These are phyloP conservation scores for Melanostigma gelatinosum DNA, from an alignment of 2,113 vertebrate species.

Conservation along the genomic window DNA sequence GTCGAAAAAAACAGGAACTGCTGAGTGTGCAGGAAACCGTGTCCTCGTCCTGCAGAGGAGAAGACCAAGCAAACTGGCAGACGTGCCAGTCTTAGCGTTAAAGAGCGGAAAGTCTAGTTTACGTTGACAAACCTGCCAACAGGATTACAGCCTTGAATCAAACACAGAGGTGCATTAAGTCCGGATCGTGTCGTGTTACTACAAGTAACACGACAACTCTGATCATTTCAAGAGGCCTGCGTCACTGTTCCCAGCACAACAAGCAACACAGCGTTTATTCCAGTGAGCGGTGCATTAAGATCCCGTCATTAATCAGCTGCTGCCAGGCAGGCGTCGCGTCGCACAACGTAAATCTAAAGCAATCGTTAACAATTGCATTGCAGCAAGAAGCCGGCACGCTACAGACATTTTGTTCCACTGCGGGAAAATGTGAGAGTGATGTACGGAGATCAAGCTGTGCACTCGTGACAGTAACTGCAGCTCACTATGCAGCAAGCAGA, in stretches of 20 bases:
- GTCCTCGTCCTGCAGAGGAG: neutral
- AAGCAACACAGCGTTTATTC: neutral
- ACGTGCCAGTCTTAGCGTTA: neutral
- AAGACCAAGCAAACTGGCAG: conserved; percentile 4
- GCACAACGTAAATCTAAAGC: neutral
- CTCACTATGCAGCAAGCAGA: too few species aligned
- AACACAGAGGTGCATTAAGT: neutral
- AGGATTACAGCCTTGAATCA: neutral
- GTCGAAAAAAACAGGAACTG: conserved; percentile 73
- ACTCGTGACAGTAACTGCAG: neutral
- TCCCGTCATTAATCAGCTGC: neutral
- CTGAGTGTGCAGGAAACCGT: neutral
- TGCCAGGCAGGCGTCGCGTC: neutral
- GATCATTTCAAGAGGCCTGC: neutral
- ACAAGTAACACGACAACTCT: neutral
- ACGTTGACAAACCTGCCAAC: neutral
- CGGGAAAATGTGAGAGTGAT: neutral
- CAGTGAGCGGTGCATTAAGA: neutral
- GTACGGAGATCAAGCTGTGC: neutral
- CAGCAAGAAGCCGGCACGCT: neutral
- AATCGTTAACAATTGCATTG: too few species aligned
- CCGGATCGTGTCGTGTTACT: neutral
- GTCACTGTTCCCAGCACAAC: neutral
- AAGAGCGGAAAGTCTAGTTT: neutral
- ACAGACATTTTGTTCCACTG: neutral